Base-by-base conservation (phyloP, 2,797 vertebrate genomes). In the Anabas testudineus region DNA sequence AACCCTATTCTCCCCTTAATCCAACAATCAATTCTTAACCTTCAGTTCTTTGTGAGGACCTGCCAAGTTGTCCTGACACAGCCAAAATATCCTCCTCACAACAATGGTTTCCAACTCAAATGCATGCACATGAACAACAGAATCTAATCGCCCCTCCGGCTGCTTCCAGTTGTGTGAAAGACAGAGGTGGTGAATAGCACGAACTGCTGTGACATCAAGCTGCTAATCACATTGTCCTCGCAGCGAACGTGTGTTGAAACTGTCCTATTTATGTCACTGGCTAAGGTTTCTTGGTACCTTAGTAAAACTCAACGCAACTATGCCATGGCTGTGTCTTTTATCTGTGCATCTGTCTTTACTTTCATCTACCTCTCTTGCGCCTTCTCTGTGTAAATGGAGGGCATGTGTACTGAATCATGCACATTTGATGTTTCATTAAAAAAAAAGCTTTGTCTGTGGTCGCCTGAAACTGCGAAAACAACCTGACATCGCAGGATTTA, bases 391-490 rank as follows among this genome's bases (percentile, higher is more conserved):
- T 79, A 51, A 30, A 43, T 65, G 10, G 62, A 70, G 51, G 63
- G 30, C 26, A 55, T 62, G 49, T 74, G 59, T 37, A 37, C 39
- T 52, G 22, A 65, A 53, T 55, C 55, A 48, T 49, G 21, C 76
- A 62, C 24, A 52, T 76, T 85, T 73, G 62, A 53, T 76, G 66
- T 82, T 83, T 52, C 51, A 79, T 76, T 80, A 66, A 84, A 78
- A 66, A 63, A 14, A 61, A 60, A 5, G 6, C 13, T 42, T 16
- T 67, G 51, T 56, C 53, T 43, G 57, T 65, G 47, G 56, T 81
- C 30, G 43, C 32, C 21, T 51, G 43, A 47, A 22, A 46, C 2
- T 28, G 48, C 0, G 19, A 43, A n/a, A 43, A 9, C 41, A n/a
- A 7, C 28, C 16, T n/a, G 36, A 53, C 4, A 0, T 32, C 34